Evolutionary conservation across 2,888 invertebrate species (phyloP), one percentile per base, ranked within the genome.

Genomic region (Congeria kusceri): DNA sequence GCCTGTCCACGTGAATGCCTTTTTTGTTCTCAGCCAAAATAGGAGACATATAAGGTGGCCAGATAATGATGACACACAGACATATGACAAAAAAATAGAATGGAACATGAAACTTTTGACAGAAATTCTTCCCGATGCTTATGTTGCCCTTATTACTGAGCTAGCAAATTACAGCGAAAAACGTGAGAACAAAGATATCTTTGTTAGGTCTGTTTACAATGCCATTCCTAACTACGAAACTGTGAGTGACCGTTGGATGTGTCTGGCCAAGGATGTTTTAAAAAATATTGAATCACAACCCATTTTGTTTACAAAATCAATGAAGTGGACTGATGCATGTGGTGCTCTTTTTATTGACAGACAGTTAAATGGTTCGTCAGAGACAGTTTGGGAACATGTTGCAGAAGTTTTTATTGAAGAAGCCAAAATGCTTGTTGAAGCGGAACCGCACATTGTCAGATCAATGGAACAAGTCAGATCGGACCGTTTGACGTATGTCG

Each of bases 1-100:
- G n/a, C 78, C 78, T 23, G 74, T 79, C 5, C 74, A 79, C 57
- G 27, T 79, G 3, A 79, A 79, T 70, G 78, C 65, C 23, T 74
- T 74, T 29, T 79, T 79, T 58, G 78, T 73, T 25, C 39, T 79
- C 0, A 70, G 59, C 5, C 78, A 74, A 39, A 73, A 79, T 32
- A 65, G 78, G 46, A 49, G 78, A 13, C 65, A 79, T 53, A 49
- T 79, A 5, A 59, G 57, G 49, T 70, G 65, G 65, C 74, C 78
- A 13, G 69, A 69, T 53, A 29, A 23, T n/a, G 29, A 62, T 18
- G 25, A 47, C 0, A 39, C n/a, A 9, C 28, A 62, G 1, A 29
- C n/a, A 15, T 44, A 44, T 23, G 74, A 74, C 23, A 74, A 47
- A 29, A 61, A 70, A 27, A 70, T 79, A 23, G 39, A 74, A 29